A percentile compares a stretch with the other conserved stretches of the same genome.
Evolutionary conservation across 2,797 vertebrate species (phyloP).

Genomic region (Hozukius guyotensis): DNA sequence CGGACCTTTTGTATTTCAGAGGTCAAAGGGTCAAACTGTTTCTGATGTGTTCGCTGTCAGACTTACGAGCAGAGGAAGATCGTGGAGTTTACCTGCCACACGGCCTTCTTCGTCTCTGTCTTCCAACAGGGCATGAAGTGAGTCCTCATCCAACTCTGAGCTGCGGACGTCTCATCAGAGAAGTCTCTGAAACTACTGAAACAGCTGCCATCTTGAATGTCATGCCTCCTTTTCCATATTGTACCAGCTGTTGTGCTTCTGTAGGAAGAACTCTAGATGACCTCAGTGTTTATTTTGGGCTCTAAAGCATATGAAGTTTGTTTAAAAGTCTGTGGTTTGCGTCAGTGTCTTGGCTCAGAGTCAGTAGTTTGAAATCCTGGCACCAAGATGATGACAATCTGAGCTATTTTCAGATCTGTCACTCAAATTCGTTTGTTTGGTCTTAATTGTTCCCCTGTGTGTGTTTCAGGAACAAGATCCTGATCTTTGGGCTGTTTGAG

Average conservation of each 20-base stretch:
- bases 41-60: constrained; percentile 64
- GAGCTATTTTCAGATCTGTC: background rate
- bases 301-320: background rate
- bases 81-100: constrained; percentile 97
- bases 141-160: background rate
- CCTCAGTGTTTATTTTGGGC: background rate
- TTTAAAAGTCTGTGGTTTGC: background rate
- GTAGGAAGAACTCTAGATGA: background rate
- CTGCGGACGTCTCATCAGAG: background rate
- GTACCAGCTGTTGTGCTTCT: background rate
- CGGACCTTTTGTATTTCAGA: too few species aligned
- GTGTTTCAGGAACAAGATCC: constrained; percentile 92
- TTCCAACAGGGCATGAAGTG: constrained; percentile 98
- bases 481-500: constrained; percentile 97
- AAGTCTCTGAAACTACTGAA: background rate
- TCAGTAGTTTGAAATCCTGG: background rate
- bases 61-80: constrained; percentile 94
- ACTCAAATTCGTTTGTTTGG: background rate
- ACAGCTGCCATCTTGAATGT: background rate
- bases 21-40: background rate
- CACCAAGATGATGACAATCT: background rate
- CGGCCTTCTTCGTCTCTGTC: constrained; percentile 93
- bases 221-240: background rate
- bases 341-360: background rate
- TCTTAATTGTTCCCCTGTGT: background rate